Base-by-base conservation (phyloP, 2,113 vertebrate genomes). In the Apodemus sylvaticus region DNA sequence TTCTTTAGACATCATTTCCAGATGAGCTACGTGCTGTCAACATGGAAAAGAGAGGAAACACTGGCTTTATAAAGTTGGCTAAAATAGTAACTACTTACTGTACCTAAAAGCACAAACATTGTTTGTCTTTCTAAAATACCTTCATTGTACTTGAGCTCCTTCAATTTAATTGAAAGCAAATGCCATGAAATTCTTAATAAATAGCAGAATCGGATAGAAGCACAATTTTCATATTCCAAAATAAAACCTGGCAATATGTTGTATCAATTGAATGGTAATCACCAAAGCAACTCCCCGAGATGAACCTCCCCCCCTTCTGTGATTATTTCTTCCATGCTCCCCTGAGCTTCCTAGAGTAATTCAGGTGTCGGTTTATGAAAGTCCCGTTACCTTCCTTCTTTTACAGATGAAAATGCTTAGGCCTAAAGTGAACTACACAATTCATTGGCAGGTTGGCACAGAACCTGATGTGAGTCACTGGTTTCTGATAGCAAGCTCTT, bases 141-240 rank as follows among this genome's bases (percentile, higher is more conserved):
- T 82, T 91, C 36, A 42, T 66, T 34, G 36, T 24, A 48, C 92
- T 93, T 89, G 77, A 11, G 66, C 14, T 93, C 39, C 91, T 96
- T 92, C 13, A 70, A 22, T 83, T 93, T 86, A 64, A 60, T 90
- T n/a, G 91, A 86, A 86, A 55, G 55, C 8, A 24, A 93, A 85
- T 93, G 81, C 74, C 81, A 82, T 22, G 20, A 1, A 91, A 92
- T 48, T 53, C 36, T 78, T 91, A 92, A 64, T 70, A 91, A 86
- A 77, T 64, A 92, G 92, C 93, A 87, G 92, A 51, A 62, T 62
- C 42, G 39, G 13, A 51, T 53, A 24, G 66, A 93, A 92, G 39
- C 31, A 66, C 82, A 60, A 64, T 10, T 90, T 93, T 53, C 39
- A 34, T 85, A 93, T 60, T 66, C n/a, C 22, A 71, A 62, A 89